These are phyloP conservation scores for Tolmerus cingulatus DNA, from an alignment of 2,888 invertebrate genomes.

Conservation along the genomic window DNA sequence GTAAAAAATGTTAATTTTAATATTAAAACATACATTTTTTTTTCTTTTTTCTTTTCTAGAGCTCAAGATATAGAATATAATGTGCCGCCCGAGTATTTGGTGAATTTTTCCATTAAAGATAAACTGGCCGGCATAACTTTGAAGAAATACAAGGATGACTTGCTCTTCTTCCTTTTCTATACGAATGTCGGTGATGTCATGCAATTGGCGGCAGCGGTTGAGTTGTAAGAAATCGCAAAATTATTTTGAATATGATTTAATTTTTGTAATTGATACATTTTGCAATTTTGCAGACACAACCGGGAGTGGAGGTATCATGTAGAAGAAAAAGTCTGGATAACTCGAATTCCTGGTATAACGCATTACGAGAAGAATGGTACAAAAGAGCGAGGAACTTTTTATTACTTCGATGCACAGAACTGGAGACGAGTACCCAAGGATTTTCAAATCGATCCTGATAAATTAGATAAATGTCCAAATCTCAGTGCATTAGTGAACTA, in stretches of 20 bases:
- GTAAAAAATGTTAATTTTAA: background rate
- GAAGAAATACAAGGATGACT: slow-evolving; percentile 97
- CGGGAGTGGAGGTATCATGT: slow-evolving; percentile 99
- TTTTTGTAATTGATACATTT: background rate
- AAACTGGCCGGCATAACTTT: slow-evolving; percentile 94
- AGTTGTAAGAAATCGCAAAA: slow-evolving; percentile 77
- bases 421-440: slow-evolving; percentile 99
- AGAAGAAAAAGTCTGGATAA: slow-evolving; percentile 99
- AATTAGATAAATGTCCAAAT: slow-evolving; percentile 81
- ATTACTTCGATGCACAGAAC: slow-evolving; percentile 98
- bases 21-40: background rate
- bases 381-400: slow-evolving; percentile 98
- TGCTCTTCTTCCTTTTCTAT: slow-evolving; percentile 99
- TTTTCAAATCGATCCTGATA: slow-evolving; percentile 98
- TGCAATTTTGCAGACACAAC: slow-evolving; percentile 78
- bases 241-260: background rate
- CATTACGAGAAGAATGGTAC: slow-evolving; percentile 94
- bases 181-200: slow-evolving; percentile 98
- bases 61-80: slow-evolving; percentile 99
- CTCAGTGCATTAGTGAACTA: slow-evolving; percentile 63
- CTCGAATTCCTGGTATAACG: slow-evolving; percentile 92
- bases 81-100: slow-evolving; percentile 98
- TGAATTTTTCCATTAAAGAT: slow-evolving; percentile 95
- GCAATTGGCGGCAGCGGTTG: slow-evolving; percentile 96
- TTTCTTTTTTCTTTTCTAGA: slow-evolving; percentile 67